Evolutionary conservation across 2,113 vertebrate genomes (phyloP), one percentile per base, ranked within the genome.

Genomic region (Tricholaema leucomelas): DNA sequence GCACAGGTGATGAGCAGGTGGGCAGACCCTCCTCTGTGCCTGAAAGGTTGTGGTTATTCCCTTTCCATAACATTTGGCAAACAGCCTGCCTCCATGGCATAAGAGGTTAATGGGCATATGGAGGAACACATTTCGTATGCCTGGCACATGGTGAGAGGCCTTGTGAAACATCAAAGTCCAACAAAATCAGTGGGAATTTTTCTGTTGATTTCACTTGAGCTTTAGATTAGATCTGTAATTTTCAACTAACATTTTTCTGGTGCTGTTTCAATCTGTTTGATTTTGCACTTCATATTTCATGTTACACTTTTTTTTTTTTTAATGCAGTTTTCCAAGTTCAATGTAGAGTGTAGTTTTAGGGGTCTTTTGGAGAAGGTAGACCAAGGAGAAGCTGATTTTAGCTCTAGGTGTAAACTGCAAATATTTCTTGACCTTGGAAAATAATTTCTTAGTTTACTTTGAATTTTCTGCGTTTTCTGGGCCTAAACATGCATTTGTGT

Each of bases 201-300:
- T 88, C 42, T 79, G 71, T 95, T 95, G 59, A 85, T 91, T 95
- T 92, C 92, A 77, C 77, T 66, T 87, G 88, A 83, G 86, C 93
- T 93, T 90, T 85, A 94, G 92, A 95, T 95, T 94, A 95, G 88
- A 95, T 95, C 27, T 91, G 38, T 91, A 85, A 84, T 95, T 95
- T 89, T 81, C 78, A 87, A 73, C 88, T 69, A 55, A 10, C 10
- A 36, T 42, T 13, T 30, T 38, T 21, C 70, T 84, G 21, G 64
- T 86, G 11, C 56, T 85, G 30, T 93, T 93, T 90, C 50, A 50
- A 44, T 59, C 38, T 79, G 59, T 31, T 82, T 79, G n/a, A 30
- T 80, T 92, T 87, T 90, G 24, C 31, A 28, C 20, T 50, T 31
- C 46, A 12, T 71, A 20, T 70, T 86, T 90, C 2, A 66, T 73